Conservation (phyloP, 2,888 invertebrate genomes). For the Pocota personata region DNA sequence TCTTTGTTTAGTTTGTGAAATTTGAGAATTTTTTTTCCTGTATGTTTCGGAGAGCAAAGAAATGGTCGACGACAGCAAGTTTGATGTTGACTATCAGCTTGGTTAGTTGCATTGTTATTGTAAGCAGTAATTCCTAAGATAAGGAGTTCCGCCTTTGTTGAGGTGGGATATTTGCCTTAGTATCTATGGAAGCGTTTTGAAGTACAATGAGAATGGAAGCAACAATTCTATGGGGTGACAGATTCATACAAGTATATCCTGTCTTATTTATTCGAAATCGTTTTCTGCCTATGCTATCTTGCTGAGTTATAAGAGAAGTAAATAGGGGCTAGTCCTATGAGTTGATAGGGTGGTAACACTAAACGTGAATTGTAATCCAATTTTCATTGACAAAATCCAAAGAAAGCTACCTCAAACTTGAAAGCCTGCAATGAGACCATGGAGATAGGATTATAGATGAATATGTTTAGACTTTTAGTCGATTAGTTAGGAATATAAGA, state of each 20-base stretch:
- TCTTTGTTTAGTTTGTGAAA: constrained; percentile 8
- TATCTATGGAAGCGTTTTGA: neutral
- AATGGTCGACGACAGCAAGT: constrained; percentile 36
- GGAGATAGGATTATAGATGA: too few species aligned
- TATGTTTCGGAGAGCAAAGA: neutral
- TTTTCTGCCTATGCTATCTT: too few species aligned
- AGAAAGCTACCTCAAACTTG: too few species aligned
- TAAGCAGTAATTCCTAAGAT: constrained; percentile 3
- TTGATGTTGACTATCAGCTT: constrained; percentile 18
- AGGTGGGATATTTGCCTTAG: neutral
- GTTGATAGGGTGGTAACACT: too few species aligned
- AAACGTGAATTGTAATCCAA: too few species aligned
- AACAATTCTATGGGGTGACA: neutral
- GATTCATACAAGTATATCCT: neutral
- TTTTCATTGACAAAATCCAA: too few species aligned
- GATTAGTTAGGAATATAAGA: too few species aligned
- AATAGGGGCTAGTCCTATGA: too few species aligned
- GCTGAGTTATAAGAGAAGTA: too few species aligned
- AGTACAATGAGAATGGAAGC: neutral
- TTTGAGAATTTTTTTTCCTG: constrained; percentile 17
- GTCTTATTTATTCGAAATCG: too few species aligned
- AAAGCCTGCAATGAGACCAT: too few species aligned
- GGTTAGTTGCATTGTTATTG: constrained; percentile 27
- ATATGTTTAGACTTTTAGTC: too few species aligned
- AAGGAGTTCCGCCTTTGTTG: neutral